Evolutionary conservation across 2,113 vertebrate genomes (phyloP), one percentile per base, ranked within the genome.

Genomic region (Callionymus lyra): DNA sequence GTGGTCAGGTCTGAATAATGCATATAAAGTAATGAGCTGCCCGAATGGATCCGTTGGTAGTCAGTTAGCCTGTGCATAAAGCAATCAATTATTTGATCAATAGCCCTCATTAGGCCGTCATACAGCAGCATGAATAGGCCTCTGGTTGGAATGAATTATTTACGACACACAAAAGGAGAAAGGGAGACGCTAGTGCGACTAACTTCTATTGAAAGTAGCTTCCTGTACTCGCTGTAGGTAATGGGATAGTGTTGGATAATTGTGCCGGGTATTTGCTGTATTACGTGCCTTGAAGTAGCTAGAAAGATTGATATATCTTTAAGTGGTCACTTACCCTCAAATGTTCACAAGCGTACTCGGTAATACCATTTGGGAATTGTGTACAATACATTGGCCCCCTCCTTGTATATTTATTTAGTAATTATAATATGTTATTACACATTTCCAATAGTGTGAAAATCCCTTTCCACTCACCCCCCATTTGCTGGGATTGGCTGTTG

Each of bases 51-150:
- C 75, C 72, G 71, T 56, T 56, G 72, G 50, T 67, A 84, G 82
- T 82, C 77, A 75, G 74, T 85, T 85, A 82, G 72, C 50, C 62
- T 55, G 32, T 59, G 67, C 74, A 83, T 82, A 80, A 85, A 86
- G 71, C 81, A 85, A 84, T 87, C 85, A 84, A 86, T 87, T 85
- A 84, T 65, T 75, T 38, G 49, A 85, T 87, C 83, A 76, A 85
- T 87, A 84, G 55, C 63, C 68, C 70, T 84, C 80, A 76, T 77
- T 80, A 77, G 65, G 51, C 68, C 71, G 68, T 83, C 72, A 82
- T 79, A 81, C 74, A 83, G 59, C 59, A 67, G 54, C 68, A 72
- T 76, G 57, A 72, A 69, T 65, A 58, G 56, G 60, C 58, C 59
- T 67, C 47, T 45, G 56, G 65, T 59, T 60, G 56, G 39, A 19